A percentile compares a stretch with the other conserved stretches of the same genome.
Evolutionary conservation across 2,797 vertebrate species (phyloP).

Genomic region (Micromesistius poutassou): DNA sequence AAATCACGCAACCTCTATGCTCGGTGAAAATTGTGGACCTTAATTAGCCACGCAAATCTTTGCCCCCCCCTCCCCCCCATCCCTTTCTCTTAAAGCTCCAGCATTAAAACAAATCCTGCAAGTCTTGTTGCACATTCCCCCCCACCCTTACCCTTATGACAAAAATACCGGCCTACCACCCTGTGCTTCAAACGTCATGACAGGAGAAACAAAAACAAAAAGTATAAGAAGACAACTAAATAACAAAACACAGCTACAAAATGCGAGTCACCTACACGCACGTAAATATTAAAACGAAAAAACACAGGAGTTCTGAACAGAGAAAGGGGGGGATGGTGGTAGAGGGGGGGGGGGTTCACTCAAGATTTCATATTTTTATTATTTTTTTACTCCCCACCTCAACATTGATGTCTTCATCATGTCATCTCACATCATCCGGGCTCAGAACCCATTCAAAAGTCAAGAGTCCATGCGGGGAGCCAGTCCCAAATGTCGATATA

Average conservation of each 20-base stretch:
- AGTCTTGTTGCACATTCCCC: slow-evolving; percentile 40
- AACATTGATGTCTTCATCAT: slow-evolving; percentile 46
- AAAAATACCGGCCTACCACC: background rate
- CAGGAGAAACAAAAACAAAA: background rate
- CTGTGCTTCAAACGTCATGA: background rate
- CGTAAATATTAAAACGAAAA: slow-evolving; percentile 47
- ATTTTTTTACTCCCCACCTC: slow-evolving; percentile 36
- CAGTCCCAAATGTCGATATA: slow-evolving; percentile 51
- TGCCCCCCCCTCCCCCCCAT: slow-evolving; percentile 53
- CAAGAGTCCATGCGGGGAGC: slow-evolving; percentile 57
- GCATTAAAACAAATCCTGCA: slow-evolving; percentile 36
- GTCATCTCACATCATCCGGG: slow-evolving; percentile 52
- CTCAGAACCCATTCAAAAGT: slow-evolving; percentile 59
- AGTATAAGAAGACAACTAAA: background rate
- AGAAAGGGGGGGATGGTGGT: background rate
- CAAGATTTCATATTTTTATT: background rate
- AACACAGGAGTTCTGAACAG: slow-evolving; percentile 20
- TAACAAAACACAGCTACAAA: slow-evolving; percentile 37
- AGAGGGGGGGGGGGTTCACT: background rate
- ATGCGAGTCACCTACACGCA: slow-evolving; percentile 59
- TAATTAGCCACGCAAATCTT: background rate
- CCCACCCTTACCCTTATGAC: slow-evolving; percentile 29
- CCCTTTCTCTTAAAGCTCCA: slow-evolving; percentile 13
- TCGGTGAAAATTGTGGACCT: background rate
- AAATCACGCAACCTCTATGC: background rate